phyloP scores from a whole-genome alignment of 1,140 invertebrate species.

The Calosoma granatense region DNA sequence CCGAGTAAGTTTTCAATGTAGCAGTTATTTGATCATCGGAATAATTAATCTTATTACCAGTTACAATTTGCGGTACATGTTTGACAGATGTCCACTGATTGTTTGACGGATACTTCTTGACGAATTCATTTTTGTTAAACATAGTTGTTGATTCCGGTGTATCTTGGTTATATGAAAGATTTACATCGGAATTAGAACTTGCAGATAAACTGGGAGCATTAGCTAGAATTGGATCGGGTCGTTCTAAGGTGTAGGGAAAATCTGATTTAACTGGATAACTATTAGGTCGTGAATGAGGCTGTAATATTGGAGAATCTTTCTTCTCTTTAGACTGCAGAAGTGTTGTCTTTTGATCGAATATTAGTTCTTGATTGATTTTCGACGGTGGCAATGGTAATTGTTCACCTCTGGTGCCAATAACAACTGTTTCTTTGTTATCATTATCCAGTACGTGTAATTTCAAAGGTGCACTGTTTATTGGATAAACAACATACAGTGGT shows the following conservation, averaged over 20 bases:
- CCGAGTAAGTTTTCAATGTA: slow-evolving; percentile 33
- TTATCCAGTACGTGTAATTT: slow-evolving; percentile 38
- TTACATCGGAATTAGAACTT: slow-evolving; percentile 23
- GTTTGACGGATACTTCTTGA: slow-evolving; percentile 18
- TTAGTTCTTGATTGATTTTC: slow-evolving; percentile 25
- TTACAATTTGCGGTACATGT: slow-evolving; percentile 23
- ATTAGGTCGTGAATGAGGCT: slow-evolving; percentile 35
- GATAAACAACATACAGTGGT: slow-evolving; percentile 53
- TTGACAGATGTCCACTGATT: slow-evolving; percentile 32
- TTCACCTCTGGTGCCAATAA: slow-evolving; percentile 44
- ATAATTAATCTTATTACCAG: slow-evolving; percentile 17
- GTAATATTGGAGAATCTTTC: slow-evolving; percentile 36
- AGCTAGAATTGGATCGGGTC: slow-evolving; percentile 36
- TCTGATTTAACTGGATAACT: slow-evolving; percentile 37
- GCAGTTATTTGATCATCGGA: slow-evolving; percentile 28
- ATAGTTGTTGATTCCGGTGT: slow-evolving; percentile 14
- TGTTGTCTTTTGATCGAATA: slow-evolving; percentile 38
- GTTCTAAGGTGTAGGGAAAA: slow-evolving; percentile 50
- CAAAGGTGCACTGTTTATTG: slow-evolving; percentile 38
- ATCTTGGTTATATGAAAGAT: slow-evolving; percentile 17
- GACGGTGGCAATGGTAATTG: slow-evolving; percentile 43
- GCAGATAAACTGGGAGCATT: slow-evolving; percentile 29
- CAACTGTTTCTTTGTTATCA: slow-evolving; percentile 42
- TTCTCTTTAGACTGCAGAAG: slow-evolving; percentile 36
- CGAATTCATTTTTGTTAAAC: slow-evolving; percentile 16